phyloP scores from a whole-genome alignment of 2,797 vertebrate genomes.

The Halcyon badia region DNA sequence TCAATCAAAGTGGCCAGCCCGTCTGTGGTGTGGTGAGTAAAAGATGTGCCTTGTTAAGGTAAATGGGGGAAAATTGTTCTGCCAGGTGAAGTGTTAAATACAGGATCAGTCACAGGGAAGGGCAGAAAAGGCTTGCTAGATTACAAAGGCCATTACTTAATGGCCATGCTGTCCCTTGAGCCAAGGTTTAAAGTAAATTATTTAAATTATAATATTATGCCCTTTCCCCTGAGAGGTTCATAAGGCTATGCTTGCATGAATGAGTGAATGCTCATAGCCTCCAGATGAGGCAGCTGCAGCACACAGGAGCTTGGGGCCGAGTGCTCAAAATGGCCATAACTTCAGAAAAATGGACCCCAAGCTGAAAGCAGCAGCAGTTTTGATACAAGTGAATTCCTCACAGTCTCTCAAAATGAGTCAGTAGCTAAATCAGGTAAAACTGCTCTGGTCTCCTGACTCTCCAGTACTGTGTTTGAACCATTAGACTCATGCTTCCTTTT shows the following conservation, averaged over 20 bases:
- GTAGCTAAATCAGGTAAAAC: constrained; percentile 65
- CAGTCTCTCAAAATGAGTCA: constrained; percentile 54
- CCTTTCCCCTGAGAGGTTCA: constrained; percentile 41
- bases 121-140: constrained; percentile 45
- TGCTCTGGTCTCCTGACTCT: constrained; percentile 66
- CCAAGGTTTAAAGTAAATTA: constrained; percentile 67
- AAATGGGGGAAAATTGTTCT: constrained; percentile 47
- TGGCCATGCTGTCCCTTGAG: constrained; percentile 30
- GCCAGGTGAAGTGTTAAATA: constrained; percentile 59
- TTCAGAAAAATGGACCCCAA: background rate
- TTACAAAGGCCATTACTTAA: constrained; percentile 67
- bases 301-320: background rate
- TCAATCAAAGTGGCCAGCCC: background rate
- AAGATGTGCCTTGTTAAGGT: constrained; percentile 42
- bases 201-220: constrained; percentile 61
- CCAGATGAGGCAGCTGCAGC: background rate
- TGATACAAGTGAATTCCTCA: constrained; percentile 7
- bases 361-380: background rate
- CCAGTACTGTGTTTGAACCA: constrained; percentile 53
- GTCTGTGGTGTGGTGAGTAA: background rate
- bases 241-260: background rate
- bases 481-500: constrained; percentile 67
- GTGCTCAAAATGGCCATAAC: background rate
- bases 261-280: constrained; percentile 7
- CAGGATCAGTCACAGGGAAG: constrained; percentile 20